These are phyloP conservation scores for Mus musculus DNA, from an alignment of 2,113 vertebrate genomes.

Conservation along the genomic window DNA sequence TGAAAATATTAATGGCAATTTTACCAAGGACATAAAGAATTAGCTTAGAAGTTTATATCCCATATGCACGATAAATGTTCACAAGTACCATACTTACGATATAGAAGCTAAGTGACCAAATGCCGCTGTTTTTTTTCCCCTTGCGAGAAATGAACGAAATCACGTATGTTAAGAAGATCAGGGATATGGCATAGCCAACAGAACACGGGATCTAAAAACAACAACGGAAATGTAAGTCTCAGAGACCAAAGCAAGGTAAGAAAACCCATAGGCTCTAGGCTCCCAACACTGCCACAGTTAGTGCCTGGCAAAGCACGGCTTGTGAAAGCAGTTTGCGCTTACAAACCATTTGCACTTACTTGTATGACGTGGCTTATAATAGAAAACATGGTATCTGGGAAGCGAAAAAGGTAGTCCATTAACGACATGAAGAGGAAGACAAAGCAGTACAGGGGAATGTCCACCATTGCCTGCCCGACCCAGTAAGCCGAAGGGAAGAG, in stretches of 20 bases:
- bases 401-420: neutral
- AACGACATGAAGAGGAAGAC: conserved; percentile 88
- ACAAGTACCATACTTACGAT: conserved; percentile 75
- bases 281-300: neutral
- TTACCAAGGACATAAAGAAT: neutral
- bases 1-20: neutral
- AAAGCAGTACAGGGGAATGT: conserved; percentile 90
- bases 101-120: conserved; percentile 81
- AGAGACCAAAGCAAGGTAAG: neutral
- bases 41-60: neutral
- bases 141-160: conserved; percentile 80
- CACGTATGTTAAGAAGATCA: conserved; percentile 79
- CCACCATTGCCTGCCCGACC: conserved; percentile 93
- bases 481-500: conserved; percentile 94
- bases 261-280: neutral
- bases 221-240: neutral
- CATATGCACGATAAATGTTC: neutral
- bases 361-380: neutral
- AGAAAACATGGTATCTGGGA: rapidly evolving
- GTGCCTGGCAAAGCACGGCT: neutral
- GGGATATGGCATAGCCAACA: conserved; percentile 82
- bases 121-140: conserved; percentile 73
- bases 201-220: conserved; percentile 23
- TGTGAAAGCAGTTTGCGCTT: neutral
- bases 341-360: conserved; percentile 61